phyloP scores from a whole-genome alignment of 1,140 invertebrate species.

The Dysdera silvatica region DNA sequence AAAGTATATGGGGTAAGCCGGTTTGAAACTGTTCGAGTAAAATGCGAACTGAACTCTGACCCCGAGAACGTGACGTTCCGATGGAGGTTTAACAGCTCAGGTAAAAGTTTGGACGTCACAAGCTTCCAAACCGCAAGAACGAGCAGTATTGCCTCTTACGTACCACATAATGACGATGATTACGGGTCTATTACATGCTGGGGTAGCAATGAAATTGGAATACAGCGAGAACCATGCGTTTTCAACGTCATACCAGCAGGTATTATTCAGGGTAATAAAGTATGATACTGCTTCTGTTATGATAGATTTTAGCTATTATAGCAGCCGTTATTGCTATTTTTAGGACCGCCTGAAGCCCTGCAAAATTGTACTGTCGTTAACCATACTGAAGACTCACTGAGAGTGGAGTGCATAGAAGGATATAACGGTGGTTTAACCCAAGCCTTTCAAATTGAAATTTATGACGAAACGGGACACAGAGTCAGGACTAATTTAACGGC shows the following conservation, averaged over 20 bases:
- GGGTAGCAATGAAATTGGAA: conserved; percentile 35
- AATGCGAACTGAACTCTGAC: conserved; percentile 75
- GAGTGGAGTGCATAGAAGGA: conserved; percentile 31
- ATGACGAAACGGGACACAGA: conserved; percentile 24
- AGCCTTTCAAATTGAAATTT: conserved; percentile 32
- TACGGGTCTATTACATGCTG: conserved; percentile 36
- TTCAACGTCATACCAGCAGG: conserved; percentile 36
- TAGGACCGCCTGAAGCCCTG: conserved; percentile 52
- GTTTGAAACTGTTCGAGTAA: conserved; percentile 69
- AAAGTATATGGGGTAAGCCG: conserved; percentile 63
- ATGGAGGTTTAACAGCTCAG: conserved; percentile 55
- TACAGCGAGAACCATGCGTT: conserved; percentile 36
- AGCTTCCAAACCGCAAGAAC: conserved; percentile 10
- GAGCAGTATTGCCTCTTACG: conserved; percentile 14
- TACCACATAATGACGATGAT: conserved; percentile 29
- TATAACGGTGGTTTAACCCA: conserved; percentile 34
- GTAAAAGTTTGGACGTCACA: conserved; percentile 1
- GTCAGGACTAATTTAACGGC: conserved; percentile 21
- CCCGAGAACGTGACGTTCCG: conserved; percentile 45
- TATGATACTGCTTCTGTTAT: not conserved
- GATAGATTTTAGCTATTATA: not conserved
- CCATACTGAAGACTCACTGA: conserved; percentile 32
- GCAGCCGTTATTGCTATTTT: not conserved
- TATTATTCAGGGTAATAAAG: no score
- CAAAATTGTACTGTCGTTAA: conserved; percentile 35